Evolutionary conservation across 2,113 vertebrate genomes (phyloP), one percentile per base, ranked within the genome.

Genomic region (Excalfactoria chinensis): DNA sequence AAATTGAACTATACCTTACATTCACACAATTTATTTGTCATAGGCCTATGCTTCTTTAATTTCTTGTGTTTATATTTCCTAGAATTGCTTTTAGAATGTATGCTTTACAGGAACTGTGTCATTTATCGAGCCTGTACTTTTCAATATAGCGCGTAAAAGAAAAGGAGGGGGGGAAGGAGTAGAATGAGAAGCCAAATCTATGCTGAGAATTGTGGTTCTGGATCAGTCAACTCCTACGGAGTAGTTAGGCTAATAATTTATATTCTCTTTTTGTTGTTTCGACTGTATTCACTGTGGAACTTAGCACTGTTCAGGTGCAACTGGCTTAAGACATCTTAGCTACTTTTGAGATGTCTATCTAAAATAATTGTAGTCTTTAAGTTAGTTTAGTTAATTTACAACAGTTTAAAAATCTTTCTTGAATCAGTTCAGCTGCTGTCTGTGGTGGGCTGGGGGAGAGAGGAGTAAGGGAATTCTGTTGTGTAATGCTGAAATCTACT

Each of bases 21-120:
- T 63, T 80, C 84, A 69, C 75, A 62, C 55, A 92, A 93, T 94
- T 95, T 87, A 67, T 56, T 82, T 93, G 94, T 87, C 81, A 59
- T 41, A 55, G 59, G n/a, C 51, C 56, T 37, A 43, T 68, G 10
- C 70, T 49, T 1, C 41, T 78, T 86, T 87, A 28, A 60, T 89
- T 90, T 53, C 82, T 84, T 67, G 63, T 81, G 25, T 35, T 70
- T 90, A 2, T 90, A 56, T 90, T 96, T 95, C 67, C 77, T 88
- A 62, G 46, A 92, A 89, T 84, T 93, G 63, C 37, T 92, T 85
- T 91, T 91, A 78, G 49, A 89, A 76, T 83, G 22, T 60, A 35
- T 75, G 10, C 55, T 95, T 89, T 92, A 59, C 43, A 71, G 71
- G 30, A 95, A 92, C 34, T 62, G 8, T 89, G 66, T 87, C 20